Conservation (phyloP, 2,888 invertebrate species). For the Cynaeus angustus region DNA sequence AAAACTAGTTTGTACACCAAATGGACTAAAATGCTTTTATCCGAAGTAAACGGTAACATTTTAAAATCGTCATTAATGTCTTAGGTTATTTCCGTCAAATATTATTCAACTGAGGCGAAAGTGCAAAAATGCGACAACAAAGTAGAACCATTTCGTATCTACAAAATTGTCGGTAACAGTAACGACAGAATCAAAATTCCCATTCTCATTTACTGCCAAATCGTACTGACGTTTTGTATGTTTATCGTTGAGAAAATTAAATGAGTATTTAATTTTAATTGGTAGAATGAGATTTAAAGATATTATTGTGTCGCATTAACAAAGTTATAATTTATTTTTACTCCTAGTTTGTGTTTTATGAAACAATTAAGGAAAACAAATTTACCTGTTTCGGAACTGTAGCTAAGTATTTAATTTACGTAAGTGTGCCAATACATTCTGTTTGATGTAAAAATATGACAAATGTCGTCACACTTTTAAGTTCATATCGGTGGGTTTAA, state of each 20-base stretch:
- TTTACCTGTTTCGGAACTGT: conserved; percentile 31
- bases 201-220: neutral
- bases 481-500: conserved; percentile 8
- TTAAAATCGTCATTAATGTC: too few species aligned
- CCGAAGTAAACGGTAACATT: too few species aligned
- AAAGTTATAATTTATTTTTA: conserved; percentile 22
- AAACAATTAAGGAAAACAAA: conserved; percentile 34
- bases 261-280: too few species aligned
- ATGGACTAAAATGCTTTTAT: too few species aligned
- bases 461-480: neutral
- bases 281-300: neutral
- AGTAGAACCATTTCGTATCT: too few species aligned
- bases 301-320: conserved; percentile 8
- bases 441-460: conserved; percentile 19
- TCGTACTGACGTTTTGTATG: neutral
- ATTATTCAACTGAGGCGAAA: too few species aligned
- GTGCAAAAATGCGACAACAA: too few species aligned
- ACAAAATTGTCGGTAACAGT: too few species aligned
- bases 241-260: neutral
- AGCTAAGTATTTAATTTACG: conserved; percentile 34
- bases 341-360: conserved; percentile 33
- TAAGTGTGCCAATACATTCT: conserved; percentile 19
- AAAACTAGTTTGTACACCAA: too few species aligned
- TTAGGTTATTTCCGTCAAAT: too few species aligned
- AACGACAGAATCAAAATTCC: too few species aligned